A percentile compares a stretch with the other conserved stretches of the same genome.
Conservation (phyloP, 2,797 vertebrate genomes). For the Anisognathus igniventris region DNA sequence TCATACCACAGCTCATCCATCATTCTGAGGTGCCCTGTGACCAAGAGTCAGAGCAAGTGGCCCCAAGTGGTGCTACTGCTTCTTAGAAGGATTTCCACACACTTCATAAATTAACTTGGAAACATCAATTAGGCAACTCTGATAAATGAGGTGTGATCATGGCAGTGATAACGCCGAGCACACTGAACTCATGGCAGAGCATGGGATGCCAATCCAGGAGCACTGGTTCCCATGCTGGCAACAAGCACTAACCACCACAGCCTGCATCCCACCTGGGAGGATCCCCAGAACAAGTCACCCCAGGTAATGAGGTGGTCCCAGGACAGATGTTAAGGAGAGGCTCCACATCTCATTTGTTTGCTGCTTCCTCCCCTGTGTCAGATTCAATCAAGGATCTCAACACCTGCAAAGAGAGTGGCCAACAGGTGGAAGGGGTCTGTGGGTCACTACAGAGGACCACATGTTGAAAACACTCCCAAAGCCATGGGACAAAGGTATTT, state of each 20-base stretch:
- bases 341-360: background rate
- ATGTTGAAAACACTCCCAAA: background rate
- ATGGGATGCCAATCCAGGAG: background rate
- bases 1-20: background rate
- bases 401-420: background rate
- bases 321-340: background rate
- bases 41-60: background rate
- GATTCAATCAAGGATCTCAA: background rate
- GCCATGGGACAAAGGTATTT: background rate
- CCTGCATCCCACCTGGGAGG: rapidly evolving
- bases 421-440: background rate
- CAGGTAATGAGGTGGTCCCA: background rate
- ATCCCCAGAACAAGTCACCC: background rate
- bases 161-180: rapidly evolving
- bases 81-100: background rate
- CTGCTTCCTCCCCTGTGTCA: background rate
- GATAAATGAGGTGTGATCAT: background rate
- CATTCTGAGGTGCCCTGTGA: background rate
- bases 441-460: background rate
- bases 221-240: background rate
- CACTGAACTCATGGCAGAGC: rapidly evolving
- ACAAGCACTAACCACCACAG: background rate
- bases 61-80: background rate
- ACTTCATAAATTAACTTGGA: background rate
- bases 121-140: background rate